phyloP scores from a whole-genome alignment of 2,113 vertebrate genomes.

The Megatriorchis doriae region DNA sequence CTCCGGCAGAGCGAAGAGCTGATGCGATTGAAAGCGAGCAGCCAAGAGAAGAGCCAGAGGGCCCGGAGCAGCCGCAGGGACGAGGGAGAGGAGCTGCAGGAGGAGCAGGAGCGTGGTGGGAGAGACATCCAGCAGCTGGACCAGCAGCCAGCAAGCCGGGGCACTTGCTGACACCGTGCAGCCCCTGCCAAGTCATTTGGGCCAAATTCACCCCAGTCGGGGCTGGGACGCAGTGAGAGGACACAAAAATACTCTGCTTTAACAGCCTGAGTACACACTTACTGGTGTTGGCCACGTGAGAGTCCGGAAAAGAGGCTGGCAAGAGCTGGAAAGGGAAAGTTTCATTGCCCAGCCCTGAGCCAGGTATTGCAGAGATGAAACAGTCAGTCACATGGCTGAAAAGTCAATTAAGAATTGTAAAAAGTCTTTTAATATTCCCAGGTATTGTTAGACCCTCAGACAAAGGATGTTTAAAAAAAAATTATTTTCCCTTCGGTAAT shows the following conservation, averaged over 20 bases:
- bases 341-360: not conserved
- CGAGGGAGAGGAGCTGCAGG: not conserved
- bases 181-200: not conserved
- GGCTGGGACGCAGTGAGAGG: not conserved
- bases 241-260: not conserved
- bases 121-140: not conserved
- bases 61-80: not conserved
- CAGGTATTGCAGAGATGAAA: not conserved
- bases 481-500: not conserved
- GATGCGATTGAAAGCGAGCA: not conserved
- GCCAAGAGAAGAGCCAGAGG: not conserved
- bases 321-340: slow-evolving; percentile 41
- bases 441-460: not conserved
- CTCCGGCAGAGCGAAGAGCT: not conserved
- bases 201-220: not conserved
- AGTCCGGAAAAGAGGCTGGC: not conserved
- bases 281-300: not conserved
- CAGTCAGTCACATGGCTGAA: not conserved
- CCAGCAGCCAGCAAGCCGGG: rapidly evolving
- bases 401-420: not conserved
- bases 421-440: not conserved
- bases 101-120: not conserved
- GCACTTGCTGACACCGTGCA: not conserved
- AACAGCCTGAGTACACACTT: not conserved
- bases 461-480: slow-evolving; percentile 22